Conservation (phyloP, 2,888 invertebrate species). For the Fabriciana adippe region DNA sequence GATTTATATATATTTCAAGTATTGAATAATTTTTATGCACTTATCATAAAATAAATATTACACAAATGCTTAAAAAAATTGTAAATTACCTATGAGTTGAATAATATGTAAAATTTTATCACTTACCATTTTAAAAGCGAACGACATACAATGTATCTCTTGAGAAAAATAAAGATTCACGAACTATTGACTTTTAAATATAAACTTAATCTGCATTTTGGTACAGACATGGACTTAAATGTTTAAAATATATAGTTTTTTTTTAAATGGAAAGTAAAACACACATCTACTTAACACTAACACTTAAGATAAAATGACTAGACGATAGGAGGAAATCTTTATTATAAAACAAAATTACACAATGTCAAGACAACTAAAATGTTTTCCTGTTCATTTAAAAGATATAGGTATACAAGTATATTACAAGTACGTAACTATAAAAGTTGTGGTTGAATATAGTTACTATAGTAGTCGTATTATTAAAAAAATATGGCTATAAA, state of each 20-base stretch:
- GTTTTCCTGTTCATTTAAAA: conserved; percentile 28
- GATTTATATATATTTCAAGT: too few relatives aligned
- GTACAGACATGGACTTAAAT: conserved; percentile 32
- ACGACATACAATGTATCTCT: conserved; percentile 2
- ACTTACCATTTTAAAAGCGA: conserved; percentile 30
- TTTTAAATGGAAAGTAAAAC: neutral
- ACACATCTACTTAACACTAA: conserved; percentile 10
- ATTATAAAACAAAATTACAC: conserved; percentile 3
- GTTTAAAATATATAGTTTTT: conserved; percentile 10
- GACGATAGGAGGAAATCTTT: conserved; percentile 22
- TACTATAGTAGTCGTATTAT: too few relatives aligned
- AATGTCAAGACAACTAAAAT: conserved; percentile 13
- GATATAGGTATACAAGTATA: neutral
- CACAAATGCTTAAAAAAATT: too few relatives aligned
- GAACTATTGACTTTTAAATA: conserved; percentile 27
- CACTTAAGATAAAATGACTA: conserved; percentile 20
- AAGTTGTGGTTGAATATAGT: too few relatives aligned
- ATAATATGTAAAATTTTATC: neutral
- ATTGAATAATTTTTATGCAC: too few relatives aligned
- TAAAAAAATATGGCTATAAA: too few relatives aligned
- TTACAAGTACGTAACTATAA: neutral
- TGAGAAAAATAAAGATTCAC: conserved; percentile 26
- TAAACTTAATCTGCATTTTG: conserved; percentile 11
- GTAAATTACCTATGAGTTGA: too few relatives aligned
- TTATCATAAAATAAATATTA: too few relatives aligned